Evolutionary conservation across 2,888 invertebrate genomes (phyloP), one percentile per base, ranked within the genome.

Genomic region (Tetropium fuscum): DNA sequence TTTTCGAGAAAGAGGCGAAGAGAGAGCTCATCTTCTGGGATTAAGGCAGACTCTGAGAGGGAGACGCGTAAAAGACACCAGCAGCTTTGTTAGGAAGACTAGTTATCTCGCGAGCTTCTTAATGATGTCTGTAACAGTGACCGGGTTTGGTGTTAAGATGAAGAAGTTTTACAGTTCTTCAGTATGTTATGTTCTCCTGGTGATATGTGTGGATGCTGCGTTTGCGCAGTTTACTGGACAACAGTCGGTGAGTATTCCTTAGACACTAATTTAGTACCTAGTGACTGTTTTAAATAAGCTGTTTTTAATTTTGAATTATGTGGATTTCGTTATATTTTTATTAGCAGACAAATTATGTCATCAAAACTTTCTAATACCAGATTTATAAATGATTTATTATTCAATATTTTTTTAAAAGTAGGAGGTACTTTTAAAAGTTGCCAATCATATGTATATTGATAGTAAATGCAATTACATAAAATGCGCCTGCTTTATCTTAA

Each of bases 201-300:
- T 74, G 57, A 55, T 72, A 66, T 72, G 72, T 64, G 60, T 70
- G 55, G 63, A 67, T 48, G 62, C 60, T 63, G 72, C 72, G 62
- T 51, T 69, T 70, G 74, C 76, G 73, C 78, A 78, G 73, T 74
- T 75, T 73, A 67, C 68, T 66, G 77, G 71, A 68, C 69, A 70
- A 58, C 74, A 72, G 56, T 49, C 71, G 60, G 75, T 77, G 64
- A 74, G 74, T 70, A n/a, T n/a, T n/a, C n/a, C n/a, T n/a, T n/a
- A n/a, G n/a, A n/a, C n/a, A n/a, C n/a, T n/a, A n/a, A n/a, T n/a
- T n/a, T n/a, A n/a, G n/a, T n/a, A n/a, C n/a, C n/a, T n/a, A n/a
- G n/a, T n/a, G n/a, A n/a, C n/a, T n/a, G n/a, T n/a, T n/a, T n/a
- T n/a, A n/a, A n/a, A n/a, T n/a, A n/a, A n/a, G n/a, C n/a, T n/a